Evolutionary conservation across 2,888 invertebrate species (phyloP).

Genomic region (Campoletis raptor): DNA sequence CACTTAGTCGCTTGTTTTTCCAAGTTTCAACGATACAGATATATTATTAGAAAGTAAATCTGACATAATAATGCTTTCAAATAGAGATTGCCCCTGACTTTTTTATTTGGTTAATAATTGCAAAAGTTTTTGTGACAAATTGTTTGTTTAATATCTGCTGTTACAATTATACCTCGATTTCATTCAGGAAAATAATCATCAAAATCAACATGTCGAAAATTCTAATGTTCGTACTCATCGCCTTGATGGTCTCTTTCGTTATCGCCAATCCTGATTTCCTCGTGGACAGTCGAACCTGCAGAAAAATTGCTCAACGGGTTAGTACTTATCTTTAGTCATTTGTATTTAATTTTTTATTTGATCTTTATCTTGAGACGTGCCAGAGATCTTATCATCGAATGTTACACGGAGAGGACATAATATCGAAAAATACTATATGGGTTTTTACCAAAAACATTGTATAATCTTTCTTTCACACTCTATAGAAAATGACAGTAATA

Average conservation of each 20-base stretch:
- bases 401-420: background rate
- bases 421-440: no score
- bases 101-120: background rate
- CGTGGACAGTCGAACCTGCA: background rate
- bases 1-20: background rate
- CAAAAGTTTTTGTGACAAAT: background rate
- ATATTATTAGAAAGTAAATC: background rate
- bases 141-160: background rate
- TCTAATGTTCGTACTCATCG: constrained; percentile 71
- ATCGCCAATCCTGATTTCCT: constrained; percentile 64
- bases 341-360: background rate
- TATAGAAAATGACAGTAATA: no score
- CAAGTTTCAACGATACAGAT: background rate
- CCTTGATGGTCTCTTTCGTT: constrained; percentile 74
- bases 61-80: background rate
- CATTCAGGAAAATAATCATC: background rate
- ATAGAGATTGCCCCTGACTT: background rate
- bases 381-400: background rate
- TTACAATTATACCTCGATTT: no score
- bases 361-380: background rate
- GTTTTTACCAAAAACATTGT: no score
- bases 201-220: constrained; percentile 75
- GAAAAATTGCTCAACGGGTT: background rate
- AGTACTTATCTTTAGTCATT: background rate
- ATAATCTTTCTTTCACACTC: no score